phyloP scores from a whole-genome alignment of 1,140 invertebrate genomes.

The Meloidogyne chitwoodi region DNA sequence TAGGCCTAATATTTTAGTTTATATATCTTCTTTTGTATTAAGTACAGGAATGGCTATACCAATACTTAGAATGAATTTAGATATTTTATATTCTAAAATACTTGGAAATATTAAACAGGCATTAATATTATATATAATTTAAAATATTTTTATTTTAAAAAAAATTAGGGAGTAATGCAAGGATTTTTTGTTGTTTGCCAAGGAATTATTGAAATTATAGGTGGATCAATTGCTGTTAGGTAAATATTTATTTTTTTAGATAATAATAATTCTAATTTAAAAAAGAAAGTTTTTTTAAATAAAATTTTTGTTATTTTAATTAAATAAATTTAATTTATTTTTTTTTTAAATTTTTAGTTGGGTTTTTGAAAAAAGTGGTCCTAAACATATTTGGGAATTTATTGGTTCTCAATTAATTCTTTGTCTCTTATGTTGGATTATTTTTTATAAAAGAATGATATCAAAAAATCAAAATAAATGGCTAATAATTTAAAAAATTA shows the following conservation, averaged over 20 bases:
- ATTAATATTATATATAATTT: too few species aligned
- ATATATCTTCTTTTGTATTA: conserved; percentile 36
- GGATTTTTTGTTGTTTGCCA: not conserved
- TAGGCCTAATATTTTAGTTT: conserved; percentile 33
- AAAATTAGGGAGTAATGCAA: not conserved
- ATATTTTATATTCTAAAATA: conserved; percentile 45
- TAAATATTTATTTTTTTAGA: too few species aligned
- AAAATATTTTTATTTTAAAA: too few species aligned
- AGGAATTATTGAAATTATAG: not conserved
- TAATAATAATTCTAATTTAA: too few species aligned
- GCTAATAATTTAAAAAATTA: not conserved
- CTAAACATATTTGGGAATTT: not conserved
- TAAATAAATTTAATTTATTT: too few species aligned
- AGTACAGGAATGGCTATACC: conserved; percentile 39
- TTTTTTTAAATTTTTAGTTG: not conserved
- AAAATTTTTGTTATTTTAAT: too few species aligned
- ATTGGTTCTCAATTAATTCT: not conserved
- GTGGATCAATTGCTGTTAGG: not conserved
- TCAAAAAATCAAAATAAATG: not conserved
- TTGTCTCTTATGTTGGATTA: not conserved
- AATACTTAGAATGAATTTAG: conserved; percentile 36
- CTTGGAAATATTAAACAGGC: conserved; percentile 34
- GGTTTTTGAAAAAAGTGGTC: not conserved
- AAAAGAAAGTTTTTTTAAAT: too few species aligned
- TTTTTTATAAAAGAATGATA: not conserved